A percentile compares a stretch with the other conserved stretches of the same genome.
Evolutionary conservation across 1,140 invertebrate genomes (phyloP).

Genomic region (Heliconius melpomene): DNA sequence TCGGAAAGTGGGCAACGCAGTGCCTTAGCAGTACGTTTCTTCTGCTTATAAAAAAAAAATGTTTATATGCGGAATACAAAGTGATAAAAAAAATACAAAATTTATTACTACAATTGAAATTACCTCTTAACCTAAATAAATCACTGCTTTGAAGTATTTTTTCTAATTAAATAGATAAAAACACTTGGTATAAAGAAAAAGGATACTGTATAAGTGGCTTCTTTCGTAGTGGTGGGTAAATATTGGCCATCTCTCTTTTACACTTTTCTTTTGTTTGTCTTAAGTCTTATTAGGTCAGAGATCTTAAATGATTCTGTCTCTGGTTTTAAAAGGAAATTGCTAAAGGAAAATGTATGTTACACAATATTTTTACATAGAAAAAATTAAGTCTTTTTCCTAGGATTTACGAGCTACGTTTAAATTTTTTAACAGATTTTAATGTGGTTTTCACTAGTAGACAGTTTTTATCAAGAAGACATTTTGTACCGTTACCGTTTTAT

Average conservation of each 20-base stretch:
- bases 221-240: conserved; percentile 2
- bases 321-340: neutral
- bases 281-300: conserved; percentile 12
- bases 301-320: neutral
- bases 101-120: no score
- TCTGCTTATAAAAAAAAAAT: no score
- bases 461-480: no score
- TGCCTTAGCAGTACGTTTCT: no score
- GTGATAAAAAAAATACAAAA: no score
- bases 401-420: no score
- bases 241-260: conserved; percentile 9
- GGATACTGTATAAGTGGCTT: conserved; percentile 1
- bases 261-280: conserved; percentile 11
- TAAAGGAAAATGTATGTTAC: neutral
- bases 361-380: neutral
- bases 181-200: conserved; percentile 11
- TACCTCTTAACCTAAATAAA: neutral
- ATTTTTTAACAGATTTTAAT: no score
- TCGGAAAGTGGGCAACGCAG: no score
- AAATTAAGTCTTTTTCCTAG: neutral
- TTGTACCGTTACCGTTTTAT: no score
- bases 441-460: no score
- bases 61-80: no score
- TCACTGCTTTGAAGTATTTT: neutral
- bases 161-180: conserved; percentile 6